Percentiles rank a stretch among this genome's conserved stretches.
Conservation (phyloP, 92 coral and sea anemone genomes). For the Phenganax marumi region DNA sequence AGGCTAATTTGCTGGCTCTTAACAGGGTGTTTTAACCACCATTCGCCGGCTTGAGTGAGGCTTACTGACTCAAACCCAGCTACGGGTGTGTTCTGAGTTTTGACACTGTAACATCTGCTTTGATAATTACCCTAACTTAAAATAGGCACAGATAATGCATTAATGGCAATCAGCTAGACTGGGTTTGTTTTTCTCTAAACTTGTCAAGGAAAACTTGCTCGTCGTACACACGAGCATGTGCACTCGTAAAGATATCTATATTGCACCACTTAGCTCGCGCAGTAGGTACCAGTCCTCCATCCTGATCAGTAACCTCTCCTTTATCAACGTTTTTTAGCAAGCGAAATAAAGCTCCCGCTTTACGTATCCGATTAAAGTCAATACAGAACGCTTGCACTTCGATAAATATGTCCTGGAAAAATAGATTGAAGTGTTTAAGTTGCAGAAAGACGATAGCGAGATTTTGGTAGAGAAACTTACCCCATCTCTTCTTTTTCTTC, state of each 20-base stretch:
- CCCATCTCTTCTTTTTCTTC: no score
- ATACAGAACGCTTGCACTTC: slow-evolving; percentile 98
- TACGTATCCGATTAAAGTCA: slow-evolving; percentile 92
- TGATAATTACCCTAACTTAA: background rate
- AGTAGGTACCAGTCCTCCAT: slow-evolving; percentile 41
- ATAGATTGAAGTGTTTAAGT: background rate
- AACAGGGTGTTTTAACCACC: background rate
- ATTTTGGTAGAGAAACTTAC: background rate
- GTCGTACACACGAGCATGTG: no score
- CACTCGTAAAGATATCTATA: background rate
- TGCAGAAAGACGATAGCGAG: background rate
- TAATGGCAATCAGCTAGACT: background rate
- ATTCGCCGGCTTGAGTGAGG: background rate
- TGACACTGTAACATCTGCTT: background rate
- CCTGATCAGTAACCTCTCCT: slow-evolving; percentile 63
- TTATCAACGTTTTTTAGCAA: slow-evolving; percentile 87
- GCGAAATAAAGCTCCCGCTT: slow-evolving; percentile 92
- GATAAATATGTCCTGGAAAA: slow-evolving; percentile 84
- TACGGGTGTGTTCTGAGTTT: background rate
- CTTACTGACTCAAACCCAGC: background rate
- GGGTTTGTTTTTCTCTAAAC: background rate
- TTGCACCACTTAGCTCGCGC: slow-evolving; percentile 48
- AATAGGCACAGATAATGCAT: background rate
- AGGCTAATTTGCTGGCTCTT: no score
- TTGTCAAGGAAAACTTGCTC: no score